phyloP scores from a whole-genome alignment of 1,140 invertebrate species.

The Drosophila grimshawi region DNA sequence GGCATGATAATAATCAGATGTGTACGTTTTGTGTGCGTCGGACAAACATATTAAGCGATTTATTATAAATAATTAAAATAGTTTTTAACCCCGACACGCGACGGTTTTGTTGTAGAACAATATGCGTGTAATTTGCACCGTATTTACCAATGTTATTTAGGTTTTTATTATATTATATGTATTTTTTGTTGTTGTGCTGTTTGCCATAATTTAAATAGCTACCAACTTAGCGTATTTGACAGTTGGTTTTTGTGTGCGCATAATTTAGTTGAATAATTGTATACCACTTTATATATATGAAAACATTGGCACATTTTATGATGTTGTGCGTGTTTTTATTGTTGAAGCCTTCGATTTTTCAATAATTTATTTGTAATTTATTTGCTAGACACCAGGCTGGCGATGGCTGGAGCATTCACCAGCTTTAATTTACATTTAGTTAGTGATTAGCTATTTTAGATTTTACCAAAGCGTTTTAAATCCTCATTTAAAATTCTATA shows the following conservation, averaged over 20 bases:
- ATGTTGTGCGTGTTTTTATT: not conserved
- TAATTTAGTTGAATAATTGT: constrained; percentile 31
- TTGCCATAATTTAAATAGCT: constrained; percentile 50
- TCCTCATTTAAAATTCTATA: not conserved
- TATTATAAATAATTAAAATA: constrained; percentile 70
- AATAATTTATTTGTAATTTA: constrained; percentile 62
- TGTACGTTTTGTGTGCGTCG: constrained; percentile 30
- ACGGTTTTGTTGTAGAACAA: not conserved
- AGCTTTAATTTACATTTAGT: not conserved
- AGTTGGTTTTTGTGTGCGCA: constrained; percentile 31
- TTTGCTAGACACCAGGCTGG: constrained; percentile 47
- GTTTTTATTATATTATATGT: not conserved
- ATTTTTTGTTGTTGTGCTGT: constrained; percentile 6
- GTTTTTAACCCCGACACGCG: constrained; percentile 16
- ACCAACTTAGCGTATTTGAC: constrained; percentile 45
- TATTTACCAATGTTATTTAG: constrained; percentile 8
- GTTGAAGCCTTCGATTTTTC: constrained; percentile 19
- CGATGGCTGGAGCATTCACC: not conserved
- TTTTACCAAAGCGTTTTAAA: constrained; percentile 2
- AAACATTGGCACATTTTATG: constrained; percentile 16
- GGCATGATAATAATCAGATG: constrained; percentile 25
- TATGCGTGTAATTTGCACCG: not conserved
- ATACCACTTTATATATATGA: constrained; percentile 10
- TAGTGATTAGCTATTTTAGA: not conserved
- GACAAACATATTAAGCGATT: constrained; percentile 58